phyloP scores from a whole-genome alignment of 2,797 vertebrate species.

The Phalloptychus januarius region DNA sequence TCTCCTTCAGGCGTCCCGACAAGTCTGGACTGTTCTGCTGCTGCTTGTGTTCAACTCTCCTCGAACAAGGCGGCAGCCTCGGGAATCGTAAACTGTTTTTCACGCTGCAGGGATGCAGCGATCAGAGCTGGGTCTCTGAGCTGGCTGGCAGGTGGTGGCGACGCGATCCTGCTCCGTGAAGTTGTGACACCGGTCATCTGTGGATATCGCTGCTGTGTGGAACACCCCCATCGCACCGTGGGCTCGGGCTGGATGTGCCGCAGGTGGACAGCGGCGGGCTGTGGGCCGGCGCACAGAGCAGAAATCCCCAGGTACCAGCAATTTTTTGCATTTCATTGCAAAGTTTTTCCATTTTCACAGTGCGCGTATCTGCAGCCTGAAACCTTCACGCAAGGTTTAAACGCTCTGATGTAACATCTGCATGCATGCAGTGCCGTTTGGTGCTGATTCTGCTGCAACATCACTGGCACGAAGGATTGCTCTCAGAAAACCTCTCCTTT shows the following conservation, averaged over 20 bases:
- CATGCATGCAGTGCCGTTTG: background rate
- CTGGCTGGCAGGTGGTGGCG: conserved; percentile 2
- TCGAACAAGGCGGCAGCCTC: conserved; percentile 19
- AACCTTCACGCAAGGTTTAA: background rate
- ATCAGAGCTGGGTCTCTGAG: conserved; percentile 18
- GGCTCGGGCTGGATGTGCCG: conserved; percentile 57
- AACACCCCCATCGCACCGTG: conserved; percentile 10
- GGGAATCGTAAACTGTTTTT: conserved; percentile 34
- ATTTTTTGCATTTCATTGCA: background rate
- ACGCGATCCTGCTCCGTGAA: conserved; percentile 2
- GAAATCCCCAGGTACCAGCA: conserved; percentile 45
- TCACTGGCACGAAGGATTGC: background rate
- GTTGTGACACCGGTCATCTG: conserved; percentile 10
- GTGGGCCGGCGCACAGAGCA: conserved; percentile 39
- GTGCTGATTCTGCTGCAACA: background rate
- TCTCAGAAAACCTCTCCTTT: background rate
- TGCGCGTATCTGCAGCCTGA: background rate
- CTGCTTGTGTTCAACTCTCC: conserved; percentile 44
- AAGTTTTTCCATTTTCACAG: background rate
- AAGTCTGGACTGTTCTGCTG: conserved; percentile 74
- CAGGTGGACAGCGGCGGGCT: conserved; percentile 61
- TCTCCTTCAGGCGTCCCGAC: conserved; percentile 76
- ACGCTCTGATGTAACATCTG: background rate
- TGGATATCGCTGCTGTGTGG: conserved; percentile 6
- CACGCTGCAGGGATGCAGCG: conserved; percentile 49